Conservation (phyloP, 2,888 invertebrate genomes). For the Andrena bucephala region DNA sequence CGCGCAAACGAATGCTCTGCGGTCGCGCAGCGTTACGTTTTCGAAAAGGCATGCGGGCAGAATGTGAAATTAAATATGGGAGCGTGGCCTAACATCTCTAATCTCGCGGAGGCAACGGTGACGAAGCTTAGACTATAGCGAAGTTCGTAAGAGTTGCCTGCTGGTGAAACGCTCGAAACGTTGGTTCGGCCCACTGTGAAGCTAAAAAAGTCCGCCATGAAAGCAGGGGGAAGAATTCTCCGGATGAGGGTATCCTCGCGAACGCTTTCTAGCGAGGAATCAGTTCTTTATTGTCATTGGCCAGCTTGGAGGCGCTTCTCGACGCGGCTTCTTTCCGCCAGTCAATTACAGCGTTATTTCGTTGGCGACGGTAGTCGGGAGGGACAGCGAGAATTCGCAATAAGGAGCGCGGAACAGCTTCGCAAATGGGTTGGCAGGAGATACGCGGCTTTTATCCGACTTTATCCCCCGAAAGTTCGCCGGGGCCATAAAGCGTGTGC, state of each 20-base stretch:
- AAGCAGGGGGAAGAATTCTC: neutral
- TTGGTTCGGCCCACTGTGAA: neutral
- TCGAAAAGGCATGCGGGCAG: conserved; percentile 21
- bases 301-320: conserved; percentile 21
- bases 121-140: neutral
- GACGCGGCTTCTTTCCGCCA: conserved; percentile 27
- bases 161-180: conserved; percentile 6
- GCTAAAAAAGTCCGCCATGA: neutral
- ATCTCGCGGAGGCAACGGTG: neutral
- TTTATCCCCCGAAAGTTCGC: conserved; percentile 73
- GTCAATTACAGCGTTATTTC: conserved; percentile 63
- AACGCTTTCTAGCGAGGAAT: conserved; percentile 19
- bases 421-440: conserved; percentile 23
- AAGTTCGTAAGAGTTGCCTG: neutral
- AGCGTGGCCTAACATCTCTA: no score
- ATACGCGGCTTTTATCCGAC: conserved; percentile 69
- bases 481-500: conserved; percentile 68
- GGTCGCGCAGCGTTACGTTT: conserved; percentile 49
- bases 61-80: neutral
- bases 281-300: conserved; percentile 34
- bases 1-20: conserved; percentile 65
- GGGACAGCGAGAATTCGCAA: conserved; percentile 58
- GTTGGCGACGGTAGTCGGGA: conserved; percentile 50
- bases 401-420: conserved; percentile 44
- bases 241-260: conserved; percentile 8